Evolutionary conservation across 2,797 vertebrate species (phyloP).

Genomic region (Dryobates pubescens): DNA sequence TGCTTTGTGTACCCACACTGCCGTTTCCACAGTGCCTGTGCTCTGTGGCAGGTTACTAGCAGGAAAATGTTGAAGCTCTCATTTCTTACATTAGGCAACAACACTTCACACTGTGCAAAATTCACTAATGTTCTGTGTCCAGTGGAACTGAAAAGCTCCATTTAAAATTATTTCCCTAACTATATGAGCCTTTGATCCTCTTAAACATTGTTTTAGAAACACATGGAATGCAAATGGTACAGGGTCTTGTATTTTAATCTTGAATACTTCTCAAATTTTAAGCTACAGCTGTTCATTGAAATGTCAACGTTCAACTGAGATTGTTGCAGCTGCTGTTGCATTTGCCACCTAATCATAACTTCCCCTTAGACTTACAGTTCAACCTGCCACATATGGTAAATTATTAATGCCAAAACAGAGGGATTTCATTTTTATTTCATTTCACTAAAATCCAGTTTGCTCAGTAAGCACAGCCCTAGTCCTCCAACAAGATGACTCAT

Average conservation of each 20-base stretch:
- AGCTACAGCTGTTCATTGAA: background rate
- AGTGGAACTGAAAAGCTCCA: background rate
- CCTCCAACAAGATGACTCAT: background rate
- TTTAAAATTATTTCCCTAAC: background rate
- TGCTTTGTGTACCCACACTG: background rate
- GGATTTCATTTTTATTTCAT: background rate
- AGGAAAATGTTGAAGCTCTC: background rate
- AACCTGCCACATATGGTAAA: background rate
- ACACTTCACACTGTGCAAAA: background rate
- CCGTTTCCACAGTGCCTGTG: background rate
- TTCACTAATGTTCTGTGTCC: background rate
- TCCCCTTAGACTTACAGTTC: background rate
- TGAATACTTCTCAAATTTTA: background rate
- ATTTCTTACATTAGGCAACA: background rate
- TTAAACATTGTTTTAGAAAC: background rate
- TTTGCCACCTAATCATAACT: background rate
- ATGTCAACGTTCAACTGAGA: background rate
- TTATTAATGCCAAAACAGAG: background rate
- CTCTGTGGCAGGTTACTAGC: background rate
- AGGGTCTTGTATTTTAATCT: background rate
- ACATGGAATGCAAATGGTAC: background rate
- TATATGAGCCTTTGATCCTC: background rate
- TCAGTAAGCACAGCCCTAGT: background rate
- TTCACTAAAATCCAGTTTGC: background rate
- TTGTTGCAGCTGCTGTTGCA: background rate